Evolutionary conservation across 2,797 vertebrate species (phyloP).

Genomic region (Crenichthys baileyi): DNA sequence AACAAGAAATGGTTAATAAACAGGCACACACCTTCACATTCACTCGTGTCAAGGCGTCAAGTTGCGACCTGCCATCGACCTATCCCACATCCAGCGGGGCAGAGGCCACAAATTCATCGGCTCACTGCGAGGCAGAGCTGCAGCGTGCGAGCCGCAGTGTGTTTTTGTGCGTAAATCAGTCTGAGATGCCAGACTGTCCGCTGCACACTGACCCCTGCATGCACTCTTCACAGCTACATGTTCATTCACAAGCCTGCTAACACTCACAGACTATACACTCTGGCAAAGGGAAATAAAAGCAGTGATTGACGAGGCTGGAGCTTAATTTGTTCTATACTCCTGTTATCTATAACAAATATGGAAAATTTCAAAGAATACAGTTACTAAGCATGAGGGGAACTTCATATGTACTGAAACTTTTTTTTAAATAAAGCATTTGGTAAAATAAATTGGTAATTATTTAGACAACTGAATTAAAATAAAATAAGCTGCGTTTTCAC

Average conservation of each 20-base stretch:
- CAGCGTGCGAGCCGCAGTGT: slow-evolving; percentile 20
- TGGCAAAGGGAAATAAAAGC: not conserved
- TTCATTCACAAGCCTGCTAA: slow-evolving; percentile 31
- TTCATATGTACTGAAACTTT: not conserved
- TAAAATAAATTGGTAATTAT: not conserved
- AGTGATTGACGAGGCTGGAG: not conserved
- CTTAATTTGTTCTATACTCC: not conserved
- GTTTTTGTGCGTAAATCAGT: slow-evolving; percentile 41
- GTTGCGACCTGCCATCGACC: slow-evolving; percentile 67
- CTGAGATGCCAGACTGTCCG: slow-evolving; percentile 48
- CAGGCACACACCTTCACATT: slow-evolving; percentile 37
- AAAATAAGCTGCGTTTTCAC: not conserved
- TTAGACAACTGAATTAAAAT: not conserved
- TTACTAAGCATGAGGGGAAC: not conserved
- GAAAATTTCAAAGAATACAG: not conserved
- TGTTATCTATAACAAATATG: not conserved
- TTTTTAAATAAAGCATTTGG: not conserved
- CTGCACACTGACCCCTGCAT: slow-evolving; percentile 63
- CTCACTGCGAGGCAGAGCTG: slow-evolving; percentile 61
- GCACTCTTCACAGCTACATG: slow-evolving; percentile 52
- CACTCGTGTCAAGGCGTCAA: slow-evolving; percentile 43
- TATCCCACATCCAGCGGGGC: slow-evolving; percentile 69
- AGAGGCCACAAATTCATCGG: slow-evolving; percentile 69
- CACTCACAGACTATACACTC: not conserved
- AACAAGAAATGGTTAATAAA: slow-evolving; percentile 14